phyloP scores from a whole-genome alignment of 2,113 vertebrate genomes.

The Propithecus coquereli region DNA sequence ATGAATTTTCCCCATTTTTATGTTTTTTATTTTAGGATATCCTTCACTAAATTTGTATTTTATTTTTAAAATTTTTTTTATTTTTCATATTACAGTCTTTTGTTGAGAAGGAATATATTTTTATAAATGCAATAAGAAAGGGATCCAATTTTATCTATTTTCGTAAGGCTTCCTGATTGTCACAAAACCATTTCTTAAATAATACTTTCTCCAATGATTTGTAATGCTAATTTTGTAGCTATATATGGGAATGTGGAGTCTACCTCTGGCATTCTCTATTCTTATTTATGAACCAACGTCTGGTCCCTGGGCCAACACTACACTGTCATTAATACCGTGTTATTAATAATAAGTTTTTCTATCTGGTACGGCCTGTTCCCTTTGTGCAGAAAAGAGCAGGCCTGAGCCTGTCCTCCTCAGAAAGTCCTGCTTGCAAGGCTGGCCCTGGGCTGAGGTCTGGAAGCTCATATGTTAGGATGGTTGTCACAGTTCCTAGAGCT shows the following conservation, averaged over 20 bases:
- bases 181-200: background rate
- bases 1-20: background rate
- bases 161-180: background rate
- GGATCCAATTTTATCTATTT: background rate
- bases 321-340: background rate
- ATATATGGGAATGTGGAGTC: background rate
- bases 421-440: background rate
- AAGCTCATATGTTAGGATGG: background rate
- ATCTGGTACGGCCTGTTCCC: background rate
- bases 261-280: background rate
- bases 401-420: no score
- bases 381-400: background rate
- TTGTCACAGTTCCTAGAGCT: background rate
- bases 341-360: background rate
- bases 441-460: background rate
- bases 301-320: background rate
- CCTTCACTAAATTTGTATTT: background rate
- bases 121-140: background rate
- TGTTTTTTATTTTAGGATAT: background rate
- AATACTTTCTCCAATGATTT: background rate
- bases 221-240: background rate
- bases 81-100: background rate
- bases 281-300: background rate
- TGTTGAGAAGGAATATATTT: background rate
- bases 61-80: background rate